Evolutionary conservation across 2,113 vertebrate species (phyloP), one percentile per base, ranked within the genome.

Genomic region (Chinchilla lanigera): DNA sequence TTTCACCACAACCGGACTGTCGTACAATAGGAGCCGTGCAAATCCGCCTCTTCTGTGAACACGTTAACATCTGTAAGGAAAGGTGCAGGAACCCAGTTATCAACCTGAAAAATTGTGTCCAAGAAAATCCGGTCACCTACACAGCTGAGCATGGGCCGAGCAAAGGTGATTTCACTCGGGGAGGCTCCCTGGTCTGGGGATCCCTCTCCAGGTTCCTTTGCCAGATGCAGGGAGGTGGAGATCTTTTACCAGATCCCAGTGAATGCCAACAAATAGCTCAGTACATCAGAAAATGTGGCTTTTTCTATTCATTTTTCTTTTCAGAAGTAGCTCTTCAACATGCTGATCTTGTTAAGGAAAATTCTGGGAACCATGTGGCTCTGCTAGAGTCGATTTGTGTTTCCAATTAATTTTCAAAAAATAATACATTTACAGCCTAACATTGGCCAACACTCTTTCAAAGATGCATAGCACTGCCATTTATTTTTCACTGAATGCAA

Each of bases 381-480:
- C 56, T 96, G n/a, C 6, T 93, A 93, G 86, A 96, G 89, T 94
- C 89, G 90, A 78, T 95, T 97, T 97, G 41, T 96, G 96, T 97
- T 97, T 92, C 93, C 84, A 97, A 78, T 98, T 95, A 97, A 94
- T 95, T 88, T 97, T 97, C 28, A 71, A 69, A 83, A n/a, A 93
- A 58, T 75, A 65, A 96, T 97, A 65, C n/a, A 69, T 73, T 94
- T 91, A 86, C 77, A 90, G 56, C 35, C 50, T 80, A 81, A 89
- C 86, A 28, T 92, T 88, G 86, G 73, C 90, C 82, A 89, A 47
- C 44, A 63, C 80, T 92, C 86, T 83, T 93, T 19, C 80, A 96
- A 87, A 85, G 86, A 93, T 86, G 61, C 60, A 50, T 61, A 78
- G 60, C 41, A 65, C 52, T 14, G 0, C 92, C 77, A 65, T 94